A percentile compares a stretch with the other conserved stretches of the same genome.
phyloP scores from a whole-genome alignment of 2,797 vertebrate species.

The Anabacerthia variegaticeps region DNA sequence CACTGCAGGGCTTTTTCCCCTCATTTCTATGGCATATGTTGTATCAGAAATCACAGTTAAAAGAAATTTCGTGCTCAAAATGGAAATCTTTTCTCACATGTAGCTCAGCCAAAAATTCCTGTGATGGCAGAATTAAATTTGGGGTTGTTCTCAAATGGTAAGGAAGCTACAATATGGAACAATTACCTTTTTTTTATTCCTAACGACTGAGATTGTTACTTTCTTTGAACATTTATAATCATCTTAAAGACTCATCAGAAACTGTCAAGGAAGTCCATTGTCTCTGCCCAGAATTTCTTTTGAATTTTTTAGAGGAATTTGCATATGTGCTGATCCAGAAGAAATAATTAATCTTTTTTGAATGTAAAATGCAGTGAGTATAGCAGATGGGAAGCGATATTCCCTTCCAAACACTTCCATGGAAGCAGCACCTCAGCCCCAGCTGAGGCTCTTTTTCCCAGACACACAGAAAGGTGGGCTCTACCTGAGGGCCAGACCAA shows the following conservation, averaged over 20 bases:
- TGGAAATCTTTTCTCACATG: slow-evolving; percentile 59
- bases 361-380: background rate
- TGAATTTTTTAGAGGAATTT: slow-evolving; percentile 11
- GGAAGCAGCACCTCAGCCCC: background rate
- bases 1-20: background rate
- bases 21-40: slow-evolving; percentile 39
- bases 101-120: slow-evolving; percentile 54
- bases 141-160: slow-evolving; percentile 32
- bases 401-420: background rate
- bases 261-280: background rate
- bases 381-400: background rate
- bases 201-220: slow-evolving; percentile 20
- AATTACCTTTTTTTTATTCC: slow-evolving; percentile 21
- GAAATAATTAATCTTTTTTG: slow-evolving; percentile 4
- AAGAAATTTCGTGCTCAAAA: slow-evolving; percentile 51
- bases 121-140: slow-evolving; percentile 50
- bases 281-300: background rate
- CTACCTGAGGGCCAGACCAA: background rate
- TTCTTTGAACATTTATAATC: slow-evolving; percentile 21
- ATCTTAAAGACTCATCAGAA: background rate
- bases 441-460: background rate
- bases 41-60: slow-evolving; percentile 40
- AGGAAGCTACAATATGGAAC: slow-evolving; percentile 39
- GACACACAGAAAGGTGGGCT: background rate
- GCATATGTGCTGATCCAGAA: background rate